Conservation (phyloP, 2,888 invertebrate species). For the Nemurella pictetii region DNA sequence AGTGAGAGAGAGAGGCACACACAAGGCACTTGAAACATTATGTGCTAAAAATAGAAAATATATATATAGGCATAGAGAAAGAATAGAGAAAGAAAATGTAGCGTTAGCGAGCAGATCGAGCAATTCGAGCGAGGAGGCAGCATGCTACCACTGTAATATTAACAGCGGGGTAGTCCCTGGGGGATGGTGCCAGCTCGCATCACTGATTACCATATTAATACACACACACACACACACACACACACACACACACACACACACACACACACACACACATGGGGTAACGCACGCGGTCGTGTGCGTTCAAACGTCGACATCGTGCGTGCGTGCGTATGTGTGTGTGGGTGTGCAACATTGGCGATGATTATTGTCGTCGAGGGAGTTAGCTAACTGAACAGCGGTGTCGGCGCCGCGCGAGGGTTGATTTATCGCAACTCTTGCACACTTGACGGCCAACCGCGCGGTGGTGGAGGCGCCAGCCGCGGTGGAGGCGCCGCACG, state of each 20-base stretch:
- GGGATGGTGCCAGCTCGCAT: neutral
- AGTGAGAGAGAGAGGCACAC: neutral
- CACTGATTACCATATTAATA: neutral
- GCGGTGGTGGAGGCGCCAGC: neutral
- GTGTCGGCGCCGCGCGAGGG: neutral
- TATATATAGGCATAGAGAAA: neutral
- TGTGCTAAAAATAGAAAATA: neutral
- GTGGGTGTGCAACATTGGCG: constrained; percentile 15
- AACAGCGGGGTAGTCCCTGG: neutral
- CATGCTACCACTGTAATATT: neutral
- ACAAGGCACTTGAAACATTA: neutral
- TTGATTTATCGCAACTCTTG: neutral
- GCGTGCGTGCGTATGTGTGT: neutral
- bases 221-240: neutral
- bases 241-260: neutral
- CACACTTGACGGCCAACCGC: too few relatives aligned
- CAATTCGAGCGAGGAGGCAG: neutral
- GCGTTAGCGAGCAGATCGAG: neutral
- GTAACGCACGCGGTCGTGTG: too few relatives aligned
- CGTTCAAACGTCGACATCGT: too few relatives aligned
- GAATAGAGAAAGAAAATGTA: neutral
- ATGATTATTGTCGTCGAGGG: neutral
- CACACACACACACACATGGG: too few relatives aligned
- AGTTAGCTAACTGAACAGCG: neutral
- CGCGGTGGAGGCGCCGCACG: neutral